Percentiles rank a stretch among this genome's conserved stretches.
phyloP scores from a whole-genome alignment of 2,888 invertebrate genomes.

The Zaprionus lineosus region DNA sequence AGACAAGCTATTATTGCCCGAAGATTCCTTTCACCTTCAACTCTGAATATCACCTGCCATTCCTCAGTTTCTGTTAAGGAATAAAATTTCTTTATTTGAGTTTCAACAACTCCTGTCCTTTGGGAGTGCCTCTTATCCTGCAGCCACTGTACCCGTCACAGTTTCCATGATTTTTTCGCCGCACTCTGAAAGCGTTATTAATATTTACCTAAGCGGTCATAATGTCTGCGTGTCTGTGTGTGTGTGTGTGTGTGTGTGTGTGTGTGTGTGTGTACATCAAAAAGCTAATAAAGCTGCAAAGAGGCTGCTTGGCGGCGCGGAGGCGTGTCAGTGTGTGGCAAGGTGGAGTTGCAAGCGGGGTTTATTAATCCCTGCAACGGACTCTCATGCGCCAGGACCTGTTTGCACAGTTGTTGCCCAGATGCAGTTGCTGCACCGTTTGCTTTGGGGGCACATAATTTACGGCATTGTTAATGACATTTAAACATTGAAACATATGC shows the following conservation, averaged over 20 bases:
- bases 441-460: slow-evolving; percentile 58
- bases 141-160: slow-evolving; percentile 30
- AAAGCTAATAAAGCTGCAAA: slow-evolving; percentile 70
- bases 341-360: slow-evolving; percentile 8
- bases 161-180: neutral
- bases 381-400: slow-evolving; percentile 8
- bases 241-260: no score
- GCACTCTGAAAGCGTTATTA: slow-evolving; percentile 51
- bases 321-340: no score
- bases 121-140: no score
- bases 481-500: slow-evolving; percentile 75
- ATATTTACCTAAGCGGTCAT: slow-evolving; percentile 70
- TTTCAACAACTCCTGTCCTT: no score
- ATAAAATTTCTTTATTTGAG: no score
- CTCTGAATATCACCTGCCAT: no score
- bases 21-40: no score
- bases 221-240: no score
- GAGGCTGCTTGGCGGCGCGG: no score
- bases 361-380: slow-evolving; percentile 31
- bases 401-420: slow-evolving; percentile 53
- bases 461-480: slow-evolving; percentile 76
- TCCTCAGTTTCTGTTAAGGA: no score
- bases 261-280: slow-evolving; percentile 13
- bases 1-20: no score
- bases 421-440: slow-evolving; percentile 37